Base-by-base conservation (phyloP, 2,113 vertebrate species). In the Melanotaenia duboulayi region DNA sequence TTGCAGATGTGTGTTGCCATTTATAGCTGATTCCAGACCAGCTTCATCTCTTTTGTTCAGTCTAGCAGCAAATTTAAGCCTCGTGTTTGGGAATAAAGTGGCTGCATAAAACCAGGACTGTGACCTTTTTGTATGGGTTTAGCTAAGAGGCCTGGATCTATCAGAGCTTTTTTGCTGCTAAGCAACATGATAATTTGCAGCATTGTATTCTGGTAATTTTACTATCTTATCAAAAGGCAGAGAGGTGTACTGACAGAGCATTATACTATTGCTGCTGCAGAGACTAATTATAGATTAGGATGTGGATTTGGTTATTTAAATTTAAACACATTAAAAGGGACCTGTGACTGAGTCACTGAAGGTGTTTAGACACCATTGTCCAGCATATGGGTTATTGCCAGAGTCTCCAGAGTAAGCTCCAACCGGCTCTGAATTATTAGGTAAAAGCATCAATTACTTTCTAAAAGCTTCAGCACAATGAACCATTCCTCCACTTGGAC, bases 361-460 rank as follows among this genome's bases (percentile, higher is more conserved):
- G 28, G 28, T 28, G 28, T 4, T 28, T 28, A 28, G 28, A 28
- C 28, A 28, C 6, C 3, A 28, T 28, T 28, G 28, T 28, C 28
- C 28, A 28, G 28, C 8, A 10, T 1, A 11, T n/a, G n/a, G n/a
- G n/a, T n/a, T n/a, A n/a, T n/a, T n/a, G n/a, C 48, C 32, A 69
- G 40, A 61, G 64, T 60, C 50, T 69, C 68, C 74, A 19, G 28
- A 28, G 63, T 58, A 37, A 16, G 48, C 61, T 87, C 63, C 65
- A 76, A 68, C 44, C 32, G 39, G 64, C 37, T 57, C 37, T 25
- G 28, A 46, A 48, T 59, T 55, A 75, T 68, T 81, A 85, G 85
- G 87, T 85, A 83, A 77, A 88, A 48, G 57, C 74, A 83, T 85
- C 84, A 73, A 74, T 90, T 76, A 82, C 50, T 55, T 67, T 69